A percentile compares a stretch with the other conserved stretches of the same genome.
These are phyloP conservation scores for Spheniscus humboldti DNA, from an alignment of 2,797 vertebrate genomes.

Conservation along the genomic window DNA sequence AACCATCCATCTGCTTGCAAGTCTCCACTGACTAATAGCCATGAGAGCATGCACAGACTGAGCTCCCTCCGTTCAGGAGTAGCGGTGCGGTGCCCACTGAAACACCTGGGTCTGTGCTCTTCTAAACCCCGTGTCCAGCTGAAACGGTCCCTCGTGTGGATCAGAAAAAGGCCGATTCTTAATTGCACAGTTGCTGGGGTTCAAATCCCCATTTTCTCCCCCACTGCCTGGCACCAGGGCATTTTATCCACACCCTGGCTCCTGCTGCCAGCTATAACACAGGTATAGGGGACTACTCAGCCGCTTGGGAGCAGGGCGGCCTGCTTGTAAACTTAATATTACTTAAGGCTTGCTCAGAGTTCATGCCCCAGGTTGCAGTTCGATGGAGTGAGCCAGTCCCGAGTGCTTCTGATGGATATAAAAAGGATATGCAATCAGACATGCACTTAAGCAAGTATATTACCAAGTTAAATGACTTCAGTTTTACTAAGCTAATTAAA, in stretches of 20 bases:
- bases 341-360: background rate
- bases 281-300: background rate
- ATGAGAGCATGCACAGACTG: accelerated
- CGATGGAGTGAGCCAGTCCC: background rate
- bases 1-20: background rate
- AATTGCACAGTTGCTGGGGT: background rate
- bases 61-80: background rate
- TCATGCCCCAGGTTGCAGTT: constrained; percentile 9
- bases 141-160: background rate
- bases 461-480: constrained; percentile 28
- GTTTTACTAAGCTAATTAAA: constrained; percentile 64
- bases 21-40: background rate
- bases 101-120: background rate
- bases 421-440: constrained; percentile 34
- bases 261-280: background rate
- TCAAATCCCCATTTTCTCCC: background rate
- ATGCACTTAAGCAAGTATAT: constrained; percentile 43
- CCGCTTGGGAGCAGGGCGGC: background rate
- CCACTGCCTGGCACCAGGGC: background rate
- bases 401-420: constrained; percentile 2
- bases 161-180: background rate
- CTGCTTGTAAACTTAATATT: background rate
- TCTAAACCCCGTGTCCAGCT: background rate
- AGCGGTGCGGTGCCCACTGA: accelerated
- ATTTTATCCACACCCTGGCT: background rate